Evolutionary conservation across 2,888 invertebrate species (phyloP), one percentile per base, ranked within the genome.

Genomic region (Dioctria linearis): DNA sequence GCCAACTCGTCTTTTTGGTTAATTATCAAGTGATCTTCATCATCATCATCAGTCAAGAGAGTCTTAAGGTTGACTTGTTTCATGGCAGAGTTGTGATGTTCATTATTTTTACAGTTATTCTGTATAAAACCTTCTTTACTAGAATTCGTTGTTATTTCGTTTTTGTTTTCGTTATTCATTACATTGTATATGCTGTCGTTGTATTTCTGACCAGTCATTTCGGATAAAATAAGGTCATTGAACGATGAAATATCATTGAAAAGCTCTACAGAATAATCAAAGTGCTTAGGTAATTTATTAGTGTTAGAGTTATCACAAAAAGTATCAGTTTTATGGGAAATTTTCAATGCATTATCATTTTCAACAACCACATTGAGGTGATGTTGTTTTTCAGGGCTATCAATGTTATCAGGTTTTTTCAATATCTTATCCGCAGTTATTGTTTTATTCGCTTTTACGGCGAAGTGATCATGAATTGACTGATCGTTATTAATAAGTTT

Each of bases 31-130:
- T 25, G 43, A 61, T 75, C 8, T 11, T 75, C 61, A 43, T 13
- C 75, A 59, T 43, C 75, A 61, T 43, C 59, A 59, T 75, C 43
- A n/a, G 25, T 43, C 25, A 25, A 43, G 40, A 61, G 43, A 25
- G 25, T 51, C 39, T 69, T 51, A 37, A 51, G 69, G 37, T 37
- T 51, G 5, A 11, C 51, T n/a, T 51, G n/a, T 51, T 8, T 69
- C 51, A 49, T 11, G 69, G 3, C 51, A 69, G 51, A 39, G 5
- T 69, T 51, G 51, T 51, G 69, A 49, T 51, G 25, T 69, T 51
- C 69, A 51, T 37, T 8, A 69, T 51, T 69, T 69, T 51, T 69
- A 69, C 69, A 4, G 69, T 54, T 69, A 69, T 69, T 69, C 40
- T 39, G 49, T 49, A 51, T 69, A 69, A 69, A 39, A 49, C 49